Base-by-base conservation (phyloP, 2,113 vertebrate species). In the Ictalurus punctatus region DNA sequence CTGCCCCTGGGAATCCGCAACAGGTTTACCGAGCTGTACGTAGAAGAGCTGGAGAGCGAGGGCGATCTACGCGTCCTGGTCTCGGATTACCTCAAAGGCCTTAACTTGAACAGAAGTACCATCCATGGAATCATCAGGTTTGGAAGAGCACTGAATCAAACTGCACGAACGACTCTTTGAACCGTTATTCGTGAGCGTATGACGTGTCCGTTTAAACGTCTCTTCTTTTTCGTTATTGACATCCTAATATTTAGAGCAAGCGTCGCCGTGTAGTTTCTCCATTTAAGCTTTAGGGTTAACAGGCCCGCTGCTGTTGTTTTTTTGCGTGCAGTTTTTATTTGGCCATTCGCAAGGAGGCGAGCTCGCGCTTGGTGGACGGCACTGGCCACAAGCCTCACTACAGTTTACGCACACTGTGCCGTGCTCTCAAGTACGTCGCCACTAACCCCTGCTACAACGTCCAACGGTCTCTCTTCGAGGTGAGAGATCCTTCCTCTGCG, bases 1-100 rank as follows among this genome's bases (percentile, higher is more conserved):
- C 96, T 99, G 40, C 98, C 98, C 87, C 96, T 97, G 83, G 98
- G 98, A 92, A 97, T 99, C 92, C 97, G 98, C 92, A 99, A 99
- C 95, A 96, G 98, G 90, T 98, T 99, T 91, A 99, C 98, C 86
- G 98, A 99, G 95, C 94, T 99, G 89, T 99, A 97, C 48, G 95
- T 99, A 56, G 97, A 99, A 92, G 98, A 99, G 95, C 86, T 99
- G 85, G 98, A 97, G 94, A 96, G 94, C 86, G 97, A 98, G 91
- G 96, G 94, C 86, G 98, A 99, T 90, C 94, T 99, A 90, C 95
- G 97, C 0, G 92, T 99, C 93, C 96, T 99, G 90, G 95, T 98
- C 37, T 94, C 95, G 56, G 98, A 98, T 95, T 99, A 99, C 93
- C 94, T 99, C 71, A 98, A 96, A 94, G 95, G 96, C 65, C 92